Evolutionary conservation across 2,888 invertebrate species (phyloP).

Genomic region (Conchocele bisecta): DNA sequence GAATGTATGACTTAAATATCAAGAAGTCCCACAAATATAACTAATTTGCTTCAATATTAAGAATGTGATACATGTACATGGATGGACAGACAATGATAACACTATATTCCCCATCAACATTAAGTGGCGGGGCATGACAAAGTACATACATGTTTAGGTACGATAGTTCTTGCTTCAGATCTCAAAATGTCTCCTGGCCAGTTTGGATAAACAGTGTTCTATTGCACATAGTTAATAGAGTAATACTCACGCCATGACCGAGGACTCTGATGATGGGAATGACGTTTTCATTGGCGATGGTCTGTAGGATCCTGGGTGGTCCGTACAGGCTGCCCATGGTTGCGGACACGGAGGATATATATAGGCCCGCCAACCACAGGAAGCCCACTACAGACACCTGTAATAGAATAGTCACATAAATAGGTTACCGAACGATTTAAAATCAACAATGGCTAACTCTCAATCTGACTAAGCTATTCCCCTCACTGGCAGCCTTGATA

Average conservation of each 20-base stretch:
- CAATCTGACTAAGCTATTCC: too few species aligned
- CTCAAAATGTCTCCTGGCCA: too few species aligned
- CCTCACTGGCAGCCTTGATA: too few species aligned
- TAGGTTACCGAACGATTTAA: neutral
- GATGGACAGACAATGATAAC: too few species aligned
- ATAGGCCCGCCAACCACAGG: constrained; percentile 93
- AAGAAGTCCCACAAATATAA: too few species aligned
- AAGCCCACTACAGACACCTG: constrained; percentile 85
- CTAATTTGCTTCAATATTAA: too few species aligned
- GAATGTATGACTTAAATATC: too few species aligned
- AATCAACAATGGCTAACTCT: neutral
- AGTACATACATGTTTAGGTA: too few species aligned
- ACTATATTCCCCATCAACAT: too few species aligned
- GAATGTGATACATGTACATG: too few species aligned
- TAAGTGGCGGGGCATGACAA: too few species aligned
- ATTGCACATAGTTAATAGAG: neutral
- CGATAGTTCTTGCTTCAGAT: too few species aligned
- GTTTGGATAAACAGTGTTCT: neutral
- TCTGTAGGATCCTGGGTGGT: constrained; percentile 96
- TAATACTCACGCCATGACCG: constrained; percentile 94
- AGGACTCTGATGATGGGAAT: constrained; percentile 94
- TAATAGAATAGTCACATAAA: constrained; percentile 10
- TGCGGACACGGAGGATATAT: constrained; percentile 97
- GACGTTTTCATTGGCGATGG: constrained; percentile 97
- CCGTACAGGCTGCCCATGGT: constrained; percentile 98